These are phyloP conservation scores for Rhinichthys osculus DNA, from an alignment of 2,797 vertebrate genomes.

Conservation along the genomic window DNA sequence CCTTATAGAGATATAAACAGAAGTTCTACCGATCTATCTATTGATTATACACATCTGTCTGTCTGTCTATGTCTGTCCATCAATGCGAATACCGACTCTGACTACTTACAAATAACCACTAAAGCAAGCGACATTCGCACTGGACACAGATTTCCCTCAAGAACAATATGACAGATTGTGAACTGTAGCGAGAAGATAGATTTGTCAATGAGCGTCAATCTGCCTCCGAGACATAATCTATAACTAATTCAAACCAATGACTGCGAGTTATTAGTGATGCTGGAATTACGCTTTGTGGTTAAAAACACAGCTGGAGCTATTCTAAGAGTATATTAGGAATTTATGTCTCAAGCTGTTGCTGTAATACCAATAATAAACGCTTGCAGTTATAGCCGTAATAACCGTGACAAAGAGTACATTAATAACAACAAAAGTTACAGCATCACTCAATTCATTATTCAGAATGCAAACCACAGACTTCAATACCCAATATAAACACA, in stretches of 20 bases:
- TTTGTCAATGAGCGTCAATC: conserved; percentile 37
- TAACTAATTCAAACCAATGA: conserved; percentile 42
- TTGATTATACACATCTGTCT: not conserved
- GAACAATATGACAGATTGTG: conserved; percentile 28
- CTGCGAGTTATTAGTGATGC: conserved; percentile 47
- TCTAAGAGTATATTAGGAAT: conserved; percentile 42
- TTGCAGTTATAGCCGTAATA: conserved; percentile 23
- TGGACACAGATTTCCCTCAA: conserved; percentile 25
- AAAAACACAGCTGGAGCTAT: conserved; percentile 46
- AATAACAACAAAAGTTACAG: conserved; percentile 21
- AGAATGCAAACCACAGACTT: not conserved
- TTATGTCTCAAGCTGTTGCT: conserved; percentile 42
- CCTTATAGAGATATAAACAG: conserved; percentile 3
- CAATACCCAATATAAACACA: not conserved
- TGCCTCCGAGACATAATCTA: conserved; percentile 28
- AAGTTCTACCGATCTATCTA: not conserved
- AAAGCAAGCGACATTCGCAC: not conserved
- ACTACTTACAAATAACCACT: not conserved
- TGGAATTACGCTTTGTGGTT: conserved; percentile 33
- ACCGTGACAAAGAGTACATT: conserved; percentile 34
- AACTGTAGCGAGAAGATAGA: conserved; percentile 19
- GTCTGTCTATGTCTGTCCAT: not conserved
- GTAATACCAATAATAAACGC: conserved; percentile 25
- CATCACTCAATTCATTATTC: not conserved
- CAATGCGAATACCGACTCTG: not conserved